Evolutionary conservation across 2,113 vertebrate species (phyloP), one percentile per base, ranked within the genome.

Genomic region (Equus przewalskii): DNA sequence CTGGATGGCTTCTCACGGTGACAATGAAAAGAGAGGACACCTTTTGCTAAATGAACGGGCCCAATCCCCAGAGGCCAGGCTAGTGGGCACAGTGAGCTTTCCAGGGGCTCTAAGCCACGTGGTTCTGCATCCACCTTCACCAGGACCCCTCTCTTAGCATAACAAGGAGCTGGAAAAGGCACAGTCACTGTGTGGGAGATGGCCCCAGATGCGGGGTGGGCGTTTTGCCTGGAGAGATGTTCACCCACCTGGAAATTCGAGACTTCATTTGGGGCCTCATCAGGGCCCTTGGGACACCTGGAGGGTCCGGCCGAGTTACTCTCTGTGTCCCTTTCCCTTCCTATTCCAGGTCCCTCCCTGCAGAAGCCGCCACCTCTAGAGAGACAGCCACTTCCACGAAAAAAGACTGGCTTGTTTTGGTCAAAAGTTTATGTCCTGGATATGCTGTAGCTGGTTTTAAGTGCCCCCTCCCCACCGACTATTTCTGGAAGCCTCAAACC

Each of bases 401-500:
- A 56, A 81, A 60, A 91, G 41, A n/a, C 33, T 54, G 83, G 21
- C 83, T 54, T n/a, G 7, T 54, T 46, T 28, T 41, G 18, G 58
- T 64, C 46, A 49, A 58, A 33, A 46, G 64, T 30, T 30, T 19
- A 16, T 19, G 51, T 75, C 41, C 41, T 86, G 51, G 69, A 26
- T 26, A n/a, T 0, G 10, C 16, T 16, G 21, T 16, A 10, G 44
- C n/a, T 69, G 75, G 30, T 62, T 89, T 65, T 28, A 33, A 89
- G 28, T 12, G 22, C 62, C 83, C 13, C 12, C 36, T 11, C 65
- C 6, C 58, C 15, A 1, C 70, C 13, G 1, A 2, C 7, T 18
- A 49, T 75, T 92, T 91, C 95, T 81, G 54, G 94, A 90, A 80
- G 56, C 64, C 33, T 80, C 30, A 10, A 92, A 56, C 41, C 54